These are phyloP conservation scores for Zophobas morio DNA, from an alignment of 1,140 invertebrate species.

Conservation along the genomic window DNA sequence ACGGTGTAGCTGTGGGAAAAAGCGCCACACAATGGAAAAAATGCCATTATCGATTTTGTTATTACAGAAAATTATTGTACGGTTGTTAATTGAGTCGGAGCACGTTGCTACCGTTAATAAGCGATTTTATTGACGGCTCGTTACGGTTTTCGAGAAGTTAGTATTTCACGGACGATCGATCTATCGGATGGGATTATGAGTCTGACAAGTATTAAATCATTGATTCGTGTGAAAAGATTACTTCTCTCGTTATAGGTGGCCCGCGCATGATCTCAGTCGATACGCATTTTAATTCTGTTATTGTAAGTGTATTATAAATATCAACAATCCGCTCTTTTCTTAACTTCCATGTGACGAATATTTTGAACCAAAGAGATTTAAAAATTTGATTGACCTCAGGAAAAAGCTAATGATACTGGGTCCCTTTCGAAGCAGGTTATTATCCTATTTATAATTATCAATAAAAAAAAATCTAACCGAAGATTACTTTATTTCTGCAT, in stretches of 20 bases:
- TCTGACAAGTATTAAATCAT: background rate
- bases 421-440: too few relatives aligned
- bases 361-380: too few relatives aligned
- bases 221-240: background rate
- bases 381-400: too few relatives aligned
- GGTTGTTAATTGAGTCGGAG: background rate
- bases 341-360: too few relatives aligned
- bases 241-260: background rate
- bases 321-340: too few relatives aligned
- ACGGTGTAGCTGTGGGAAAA: background rate
- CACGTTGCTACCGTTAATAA: background rate
- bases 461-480: too few relatives aligned
- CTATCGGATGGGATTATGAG: background rate
- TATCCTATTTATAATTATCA: too few relatives aligned
- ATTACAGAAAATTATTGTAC: slow-evolving; percentile 18
- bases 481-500: too few relatives aligned
- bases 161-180: slow-evolving; percentile 21
- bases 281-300: too few relatives aligned
- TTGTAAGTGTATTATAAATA: too few relatives aligned
- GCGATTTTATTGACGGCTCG: slow-evolving; percentile 23
- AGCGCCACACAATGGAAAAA: background rate
- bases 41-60: slow-evolving; percentile 2
- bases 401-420: too few relatives aligned
- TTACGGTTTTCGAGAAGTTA: slow-evolving; percentile 11
- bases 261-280: too few relatives aligned